phyloP scores from a whole-genome alignment of 2,888 invertebrate species.

The Amphipyra tragopoginis region DNA sequence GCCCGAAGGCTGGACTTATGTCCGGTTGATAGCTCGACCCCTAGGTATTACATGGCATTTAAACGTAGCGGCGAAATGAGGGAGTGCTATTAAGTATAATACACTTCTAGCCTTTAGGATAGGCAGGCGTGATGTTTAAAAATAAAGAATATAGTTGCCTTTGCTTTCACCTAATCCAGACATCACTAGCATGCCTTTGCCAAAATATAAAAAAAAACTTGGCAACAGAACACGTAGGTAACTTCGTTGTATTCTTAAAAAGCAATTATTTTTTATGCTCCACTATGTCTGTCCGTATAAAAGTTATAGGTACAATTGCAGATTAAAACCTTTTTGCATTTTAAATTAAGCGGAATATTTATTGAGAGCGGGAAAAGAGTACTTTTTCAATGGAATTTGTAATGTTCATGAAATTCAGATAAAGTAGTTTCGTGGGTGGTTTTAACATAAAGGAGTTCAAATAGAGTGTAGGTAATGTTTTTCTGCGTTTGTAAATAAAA shows the following conservation, averaged over 20 bases:
- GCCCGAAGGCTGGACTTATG: too few relatives aligned
- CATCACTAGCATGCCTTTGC: too few relatives aligned
- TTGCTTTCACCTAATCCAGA: too few relatives aligned
- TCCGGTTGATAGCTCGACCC: too few relatives aligned
- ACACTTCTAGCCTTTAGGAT: too few relatives aligned
- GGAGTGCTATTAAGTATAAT: too few relatives aligned
- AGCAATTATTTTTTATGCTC: constrained; percentile 7
- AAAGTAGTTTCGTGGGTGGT: constrained; percentile 15
- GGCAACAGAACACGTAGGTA: neutral
- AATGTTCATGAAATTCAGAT: constrained; percentile 38
- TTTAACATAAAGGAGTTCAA: constrained; percentile 5
- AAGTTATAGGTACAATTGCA: constrained; percentile 19
- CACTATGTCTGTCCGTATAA: constrained; percentile 11
- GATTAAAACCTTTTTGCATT: constrained; percentile 49
- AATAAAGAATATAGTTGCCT: too few relatives aligned
- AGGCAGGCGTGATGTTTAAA: too few relatives aligned
- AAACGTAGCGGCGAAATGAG: too few relatives aligned
- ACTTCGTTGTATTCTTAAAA: neutral
- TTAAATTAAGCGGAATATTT: constrained; percentile 48
- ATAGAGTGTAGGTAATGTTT: neutral
- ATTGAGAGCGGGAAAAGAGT: constrained; percentile 31
- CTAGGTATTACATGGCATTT: too few relatives aligned
- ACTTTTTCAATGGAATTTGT: constrained; percentile 28
- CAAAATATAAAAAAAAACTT: neutral
- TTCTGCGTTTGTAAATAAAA: too few relatives aligned